These are phyloP conservation scores for Rotaria macrura DNA, from an alignment of 2,888 invertebrate species.

Conservation along the genomic window DNA sequence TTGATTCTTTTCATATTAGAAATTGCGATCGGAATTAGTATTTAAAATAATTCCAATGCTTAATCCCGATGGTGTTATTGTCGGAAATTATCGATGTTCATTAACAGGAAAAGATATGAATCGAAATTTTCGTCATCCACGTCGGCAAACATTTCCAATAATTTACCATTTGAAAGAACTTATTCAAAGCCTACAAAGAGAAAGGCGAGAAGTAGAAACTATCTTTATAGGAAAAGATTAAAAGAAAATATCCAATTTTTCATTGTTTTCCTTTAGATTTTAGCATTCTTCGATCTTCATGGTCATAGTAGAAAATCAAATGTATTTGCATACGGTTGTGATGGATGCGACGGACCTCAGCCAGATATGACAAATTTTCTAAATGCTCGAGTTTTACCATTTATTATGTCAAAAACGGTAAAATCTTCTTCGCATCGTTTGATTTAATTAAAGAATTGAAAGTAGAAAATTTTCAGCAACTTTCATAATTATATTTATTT, in stretches of 20 bases:
- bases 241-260: background rate
- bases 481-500: no score
- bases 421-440: no score
- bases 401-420: conserved; percentile 60
- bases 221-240: conserved; percentile 21
- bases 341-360: conserved; percentile 34
- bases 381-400: conserved; percentile 63
- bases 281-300: conserved; percentile 49
- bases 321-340: conserved; percentile 51
- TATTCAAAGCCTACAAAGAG: conserved; percentile 43
- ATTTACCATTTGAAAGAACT: conserved; percentile 48
- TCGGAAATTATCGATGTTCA: conserved; percentile 54
- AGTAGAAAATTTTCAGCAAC: no score
- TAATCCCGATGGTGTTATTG: conserved; percentile 82
- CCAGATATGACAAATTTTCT: conserved; percentile 40
- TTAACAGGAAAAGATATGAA: conserved; percentile 49
- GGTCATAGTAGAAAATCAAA: conserved; percentile 49
- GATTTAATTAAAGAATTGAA: no score
- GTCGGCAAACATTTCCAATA: conserved; percentile 48
- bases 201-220: conserved; percentile 40
- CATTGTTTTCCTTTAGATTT: conserved; percentile 39
- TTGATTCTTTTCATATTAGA: conserved; percentile 51
- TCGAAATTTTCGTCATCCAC: conserved; percentile 47
- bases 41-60: conserved; percentile 91
- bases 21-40: conserved; percentile 78